These are phyloP conservation scores for Nycteola revayana DNA, from an alignment of 2,888 invertebrate species.

Conservation along the genomic window DNA sequence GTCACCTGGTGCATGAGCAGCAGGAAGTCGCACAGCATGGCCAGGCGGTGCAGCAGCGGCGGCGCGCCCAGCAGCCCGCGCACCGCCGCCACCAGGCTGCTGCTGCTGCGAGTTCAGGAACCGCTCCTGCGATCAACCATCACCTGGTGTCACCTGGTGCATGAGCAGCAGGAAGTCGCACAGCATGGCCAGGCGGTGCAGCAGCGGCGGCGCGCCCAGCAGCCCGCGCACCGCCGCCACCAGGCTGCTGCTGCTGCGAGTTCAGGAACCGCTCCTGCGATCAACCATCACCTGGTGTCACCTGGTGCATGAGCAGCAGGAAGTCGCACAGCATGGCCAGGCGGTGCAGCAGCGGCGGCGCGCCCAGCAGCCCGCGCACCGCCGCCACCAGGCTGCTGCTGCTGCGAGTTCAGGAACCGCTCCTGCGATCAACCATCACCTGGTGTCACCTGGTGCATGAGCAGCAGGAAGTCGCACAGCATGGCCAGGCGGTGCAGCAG, in stretches of 20 bases:
- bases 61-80: constrained; percentile 75
- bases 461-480: neutral
- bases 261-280: neutral
- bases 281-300: neutral
- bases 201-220: constrained; percentile 74
- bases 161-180: constrained; percentile 83
- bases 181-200: constrained; percentile 84
- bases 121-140: constrained; percentile 68
- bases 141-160: neutral
- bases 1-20: constrained; percentile 58
- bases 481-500: neutral
- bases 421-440: neutral
- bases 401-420: neutral
- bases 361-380: no score
- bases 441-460: neutral
- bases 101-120: constrained; percentile 79
- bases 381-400: no score
- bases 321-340: neutral
- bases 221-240: no score
- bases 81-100: constrained; percentile 79
- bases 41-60: constrained; percentile 84
- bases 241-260: neutral
- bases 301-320: neutral
- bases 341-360: neutral
- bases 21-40: constrained; percentile 84